Conservation (phyloP, 2,113 vertebrate genomes). For the Pogonocichla stellata region DNA sequence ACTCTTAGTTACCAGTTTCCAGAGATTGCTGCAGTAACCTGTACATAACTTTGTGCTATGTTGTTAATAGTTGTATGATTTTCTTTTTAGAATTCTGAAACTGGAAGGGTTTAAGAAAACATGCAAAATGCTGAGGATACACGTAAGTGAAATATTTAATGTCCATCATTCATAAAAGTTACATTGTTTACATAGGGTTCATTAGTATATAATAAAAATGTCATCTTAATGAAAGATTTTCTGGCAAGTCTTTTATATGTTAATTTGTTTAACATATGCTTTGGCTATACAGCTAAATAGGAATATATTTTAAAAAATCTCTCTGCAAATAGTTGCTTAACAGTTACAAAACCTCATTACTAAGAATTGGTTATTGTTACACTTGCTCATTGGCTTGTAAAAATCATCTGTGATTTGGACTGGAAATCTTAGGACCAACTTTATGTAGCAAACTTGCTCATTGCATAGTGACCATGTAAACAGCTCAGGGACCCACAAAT, state of each 20-base stretch:
- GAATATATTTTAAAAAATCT: conserved; percentile 69
- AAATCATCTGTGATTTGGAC: conserved; percentile 51
- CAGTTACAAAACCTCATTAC: conserved; percentile 70
- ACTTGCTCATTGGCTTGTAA: conserved; percentile 53
- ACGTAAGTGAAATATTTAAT: conserved; percentile 81
- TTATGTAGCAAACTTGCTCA: conserved; percentile 51
- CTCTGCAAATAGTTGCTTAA: conserved; percentile 73
- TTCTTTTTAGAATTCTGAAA: conserved; percentile 57
- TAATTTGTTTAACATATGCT: conserved; percentile 77
- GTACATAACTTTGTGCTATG: background rate
- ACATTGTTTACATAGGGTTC: conserved; percentile 80
- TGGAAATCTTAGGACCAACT: conserved; percentile 42
- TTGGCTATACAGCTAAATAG: conserved; percentile 79
- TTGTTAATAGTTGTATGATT: background rate
- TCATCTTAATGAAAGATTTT: conserved; percentile 77
- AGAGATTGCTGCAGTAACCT: conserved; percentile 26
- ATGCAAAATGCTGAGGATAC: conserved; percentile 75
- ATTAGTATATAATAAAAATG: conserved; percentile 81
- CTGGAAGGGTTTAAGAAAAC: conserved; percentile 71
- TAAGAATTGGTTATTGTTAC: conserved; percentile 57
- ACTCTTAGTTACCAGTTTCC: conserved; percentile 21
- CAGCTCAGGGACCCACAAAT: conserved; percentile 54
- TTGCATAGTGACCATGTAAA: conserved; percentile 81
- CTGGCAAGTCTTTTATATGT: conserved; percentile 76
- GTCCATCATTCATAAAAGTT: conserved; percentile 79